Conservation (phyloP, 2,113 vertebrate species). For the Ctenodactylus gundi region DNA sequence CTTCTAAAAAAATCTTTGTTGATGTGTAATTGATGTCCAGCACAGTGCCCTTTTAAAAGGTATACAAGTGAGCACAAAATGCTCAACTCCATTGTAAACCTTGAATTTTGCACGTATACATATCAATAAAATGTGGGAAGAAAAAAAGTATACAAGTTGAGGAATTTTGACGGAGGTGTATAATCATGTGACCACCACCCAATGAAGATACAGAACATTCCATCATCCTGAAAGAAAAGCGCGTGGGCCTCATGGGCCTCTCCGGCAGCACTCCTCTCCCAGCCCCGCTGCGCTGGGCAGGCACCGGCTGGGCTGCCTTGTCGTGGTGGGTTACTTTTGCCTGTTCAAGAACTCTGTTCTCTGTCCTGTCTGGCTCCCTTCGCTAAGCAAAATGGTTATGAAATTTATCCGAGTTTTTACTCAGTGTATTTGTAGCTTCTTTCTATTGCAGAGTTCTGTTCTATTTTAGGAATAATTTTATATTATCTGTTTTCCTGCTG, state of each 20-base stretch:
- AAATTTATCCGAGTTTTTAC: background rate
- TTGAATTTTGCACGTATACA: too few relatives aligned
- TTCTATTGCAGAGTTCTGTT: background rate
- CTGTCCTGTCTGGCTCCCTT: background rate
- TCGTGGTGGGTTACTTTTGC: background rate
- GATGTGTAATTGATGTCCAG: background rate
- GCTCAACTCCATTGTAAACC: too few relatives aligned
- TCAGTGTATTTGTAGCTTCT: background rate
- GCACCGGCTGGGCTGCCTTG: background rate
- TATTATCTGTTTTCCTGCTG: background rate
- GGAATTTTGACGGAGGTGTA: background rate
- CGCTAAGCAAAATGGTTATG: background rate
- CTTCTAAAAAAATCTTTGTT: background rate
- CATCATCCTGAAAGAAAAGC: too few relatives aligned
- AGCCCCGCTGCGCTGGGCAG: background rate
- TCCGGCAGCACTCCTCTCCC: rapidly evolving
- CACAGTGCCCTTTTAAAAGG: background rate
- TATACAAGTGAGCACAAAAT: too few relatives aligned
- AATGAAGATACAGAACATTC: background rate
- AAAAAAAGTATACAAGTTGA: background rate
- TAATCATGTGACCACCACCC: background rate
- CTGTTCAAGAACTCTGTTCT: background rate
- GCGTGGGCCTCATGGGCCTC: too few relatives aligned
- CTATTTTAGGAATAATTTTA: background rate
- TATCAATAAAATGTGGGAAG: too few relatives aligned